Conservation (phyloP, 2,113 vertebrate species). For the Oreochromis tanganicae region DNA sequence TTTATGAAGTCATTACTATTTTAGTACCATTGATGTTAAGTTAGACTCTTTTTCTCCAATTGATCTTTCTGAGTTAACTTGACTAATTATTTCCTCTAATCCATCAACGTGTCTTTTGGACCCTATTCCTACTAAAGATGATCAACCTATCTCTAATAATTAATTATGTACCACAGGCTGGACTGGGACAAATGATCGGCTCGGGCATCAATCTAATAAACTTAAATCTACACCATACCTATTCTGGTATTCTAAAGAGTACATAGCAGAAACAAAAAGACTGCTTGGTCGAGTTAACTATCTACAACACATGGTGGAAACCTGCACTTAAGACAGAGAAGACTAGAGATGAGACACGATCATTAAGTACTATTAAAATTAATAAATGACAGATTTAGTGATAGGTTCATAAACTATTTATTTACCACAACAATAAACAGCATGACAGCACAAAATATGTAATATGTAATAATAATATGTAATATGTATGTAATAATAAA, state of each 20-base stretch:
- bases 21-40: too few species aligned
- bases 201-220: neutral
- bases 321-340: neutral
- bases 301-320: neutral
- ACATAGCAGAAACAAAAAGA: neutral
- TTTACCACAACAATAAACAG: neutral
- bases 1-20: too few species aligned
- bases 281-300: neutral
- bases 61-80: too few species aligned
- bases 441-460: neutral
- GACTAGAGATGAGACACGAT: rapidly evolving
- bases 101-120: too few species aligned
- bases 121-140: too few species aligned
- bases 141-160: neutral
- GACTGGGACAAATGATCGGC: neutral
- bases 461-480: neutral
- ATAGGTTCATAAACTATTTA: neutral
- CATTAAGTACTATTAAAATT: neutral
- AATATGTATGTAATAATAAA: neutral
- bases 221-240: neutral
- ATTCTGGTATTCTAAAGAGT: neutral
- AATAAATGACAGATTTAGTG: neutral
- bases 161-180: neutral
- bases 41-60: too few species aligned
- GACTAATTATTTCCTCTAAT: too few species aligned